A percentile compares a stretch with the other conserved stretches of the same genome.
Conservation (phyloP, 2,888 invertebrate species). For the Apotomis capreana region DNA sequence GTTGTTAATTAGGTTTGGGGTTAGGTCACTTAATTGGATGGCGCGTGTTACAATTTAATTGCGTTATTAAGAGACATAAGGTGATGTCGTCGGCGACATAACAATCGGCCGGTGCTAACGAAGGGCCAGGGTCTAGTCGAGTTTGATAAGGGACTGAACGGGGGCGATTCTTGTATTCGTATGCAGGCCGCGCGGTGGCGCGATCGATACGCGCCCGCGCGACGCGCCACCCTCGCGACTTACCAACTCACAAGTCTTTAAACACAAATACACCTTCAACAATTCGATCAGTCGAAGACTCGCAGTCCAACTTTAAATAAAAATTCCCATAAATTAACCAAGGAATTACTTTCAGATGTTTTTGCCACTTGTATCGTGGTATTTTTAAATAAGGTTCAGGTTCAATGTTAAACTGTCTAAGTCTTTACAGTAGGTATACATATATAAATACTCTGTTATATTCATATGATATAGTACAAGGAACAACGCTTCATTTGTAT, state of each 20-base stretch:
- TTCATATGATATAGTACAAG: not conserved
- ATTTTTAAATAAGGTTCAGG: not conserved
- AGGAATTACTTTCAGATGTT: not conserved
- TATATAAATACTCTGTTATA: no score
- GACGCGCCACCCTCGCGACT: constrained; percentile 69
- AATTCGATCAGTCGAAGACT: constrained; percentile 9
- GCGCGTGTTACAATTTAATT: constrained; percentile 30
- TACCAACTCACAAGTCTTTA: constrained; percentile 49
- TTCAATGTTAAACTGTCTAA: not conserved
- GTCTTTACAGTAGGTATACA: no score
- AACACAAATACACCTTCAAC: constrained; percentile 24
- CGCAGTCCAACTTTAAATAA: not conserved
- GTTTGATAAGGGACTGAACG: constrained; percentile 75
- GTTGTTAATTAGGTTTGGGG: constrained; percentile 23
- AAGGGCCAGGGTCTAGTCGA: constrained; percentile 69
- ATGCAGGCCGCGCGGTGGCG: constrained; percentile 77
- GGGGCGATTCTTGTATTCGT: constrained; percentile 79
- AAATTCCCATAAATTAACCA: not conserved
- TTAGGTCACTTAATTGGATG: constrained; percentile 24
- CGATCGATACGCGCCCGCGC: constrained; percentile 83
- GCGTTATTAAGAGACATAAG: constrained; percentile 33
- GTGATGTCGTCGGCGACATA: constrained; percentile 54
- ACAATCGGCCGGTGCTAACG: constrained; percentile 68
- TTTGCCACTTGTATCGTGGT: not conserved
- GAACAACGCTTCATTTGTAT: not conserved